Conservation (phyloP, 1,140 invertebrate genomes). For the Eubasilissa regina region DNA sequence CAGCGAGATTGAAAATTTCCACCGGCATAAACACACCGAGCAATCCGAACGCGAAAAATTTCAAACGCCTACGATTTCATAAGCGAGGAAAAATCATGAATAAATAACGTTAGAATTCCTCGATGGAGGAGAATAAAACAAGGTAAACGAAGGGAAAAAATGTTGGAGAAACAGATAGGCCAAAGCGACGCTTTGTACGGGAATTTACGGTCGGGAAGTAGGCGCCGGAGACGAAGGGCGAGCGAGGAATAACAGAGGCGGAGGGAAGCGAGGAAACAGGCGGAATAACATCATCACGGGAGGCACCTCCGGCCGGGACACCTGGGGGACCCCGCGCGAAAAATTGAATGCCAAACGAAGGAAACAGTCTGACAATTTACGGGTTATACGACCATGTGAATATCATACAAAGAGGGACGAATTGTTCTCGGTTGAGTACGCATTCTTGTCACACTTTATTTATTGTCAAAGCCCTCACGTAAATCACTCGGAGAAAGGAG, state of each 20-base stretch:
- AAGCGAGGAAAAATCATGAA: constrained; percentile 45
- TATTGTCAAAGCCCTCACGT: constrained; percentile 30
- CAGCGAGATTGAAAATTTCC: constrained; percentile 5
- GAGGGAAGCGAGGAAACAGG: constrained; percentile 44
- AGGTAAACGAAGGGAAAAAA: constrained; percentile 40
- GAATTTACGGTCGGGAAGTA: constrained; percentile 56
- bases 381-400: constrained; percentile 41
- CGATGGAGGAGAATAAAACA: constrained; percentile 45
- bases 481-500: constrained; percentile 24
- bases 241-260: constrained; percentile 20
- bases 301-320: constrained; percentile 51
- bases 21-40: neutral
- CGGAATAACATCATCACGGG: constrained; percentile 59
- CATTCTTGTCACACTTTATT: constrained; percentile 25
- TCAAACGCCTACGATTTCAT: constrained; percentile 38
- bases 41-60: constrained; percentile 20
- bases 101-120: constrained; percentile 46
- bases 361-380: constrained; percentile 51
- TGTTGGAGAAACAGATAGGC: constrained; percentile 55
- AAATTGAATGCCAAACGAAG: constrained; percentile 57
- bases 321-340: constrained; percentile 1
- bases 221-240: constrained; percentile 36
- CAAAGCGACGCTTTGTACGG: constrained; percentile 55
- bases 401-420: constrained; percentile 44
- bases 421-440: constrained; percentile 31